A percentile compares a stretch with the other conserved stretches of the same genome.
phyloP scores from a whole-genome alignment of 1,140 invertebrate genomes.

The Probaryconus sp. region DNA sequence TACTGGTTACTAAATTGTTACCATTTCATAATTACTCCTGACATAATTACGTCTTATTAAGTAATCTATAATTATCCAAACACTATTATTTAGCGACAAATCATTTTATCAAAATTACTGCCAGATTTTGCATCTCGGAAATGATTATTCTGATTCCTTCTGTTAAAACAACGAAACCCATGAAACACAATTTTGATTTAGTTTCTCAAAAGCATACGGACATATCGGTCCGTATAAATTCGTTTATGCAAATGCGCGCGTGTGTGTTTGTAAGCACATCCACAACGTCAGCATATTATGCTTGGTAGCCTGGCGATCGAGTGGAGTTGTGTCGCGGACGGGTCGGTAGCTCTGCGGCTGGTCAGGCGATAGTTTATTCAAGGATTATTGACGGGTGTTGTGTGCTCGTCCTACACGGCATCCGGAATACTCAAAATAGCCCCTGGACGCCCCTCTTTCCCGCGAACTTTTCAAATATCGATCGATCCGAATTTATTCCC shows the following conservation, averaged over 20 bases:
- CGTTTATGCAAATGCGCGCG: slow-evolving; percentile 48
- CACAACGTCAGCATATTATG: neutral
- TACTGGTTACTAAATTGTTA: no score
- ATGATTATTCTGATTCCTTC: no score
- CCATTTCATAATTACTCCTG: no score
- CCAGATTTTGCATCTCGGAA: neutral
- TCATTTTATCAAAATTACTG: slow-evolving; percentile 1
- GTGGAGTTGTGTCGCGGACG: slow-evolving; percentile 63
- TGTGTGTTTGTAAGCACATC: slow-evolving; percentile 7
- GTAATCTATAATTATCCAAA: slow-evolving; percentile 20
- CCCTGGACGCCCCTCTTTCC: slow-evolving; percentile 68
- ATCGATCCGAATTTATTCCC: slow-evolving; percentile 68
- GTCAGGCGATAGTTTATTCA: slow-evolving; percentile 77
- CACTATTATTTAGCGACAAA: neutral
- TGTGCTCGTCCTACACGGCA: slow-evolving; percentile 67
- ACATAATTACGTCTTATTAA: no score
- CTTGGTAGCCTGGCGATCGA: slow-evolving; percentile 63
- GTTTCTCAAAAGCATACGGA: slow-evolving; percentile 30
- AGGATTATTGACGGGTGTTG: slow-evolving; percentile 77
- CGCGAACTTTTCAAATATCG: slow-evolving; percentile 72
- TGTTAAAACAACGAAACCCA: no score
- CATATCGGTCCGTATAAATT: slow-evolving; percentile 43
- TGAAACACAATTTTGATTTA: slow-evolving; percentile 32
- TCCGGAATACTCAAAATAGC: slow-evolving; percentile 75
- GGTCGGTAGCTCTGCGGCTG: slow-evolving; percentile 70